These are phyloP conservation scores for Montipora sp. DNA, from an alignment of 64 coral and sea anemone genomes.

Conservation along the genomic window DNA sequence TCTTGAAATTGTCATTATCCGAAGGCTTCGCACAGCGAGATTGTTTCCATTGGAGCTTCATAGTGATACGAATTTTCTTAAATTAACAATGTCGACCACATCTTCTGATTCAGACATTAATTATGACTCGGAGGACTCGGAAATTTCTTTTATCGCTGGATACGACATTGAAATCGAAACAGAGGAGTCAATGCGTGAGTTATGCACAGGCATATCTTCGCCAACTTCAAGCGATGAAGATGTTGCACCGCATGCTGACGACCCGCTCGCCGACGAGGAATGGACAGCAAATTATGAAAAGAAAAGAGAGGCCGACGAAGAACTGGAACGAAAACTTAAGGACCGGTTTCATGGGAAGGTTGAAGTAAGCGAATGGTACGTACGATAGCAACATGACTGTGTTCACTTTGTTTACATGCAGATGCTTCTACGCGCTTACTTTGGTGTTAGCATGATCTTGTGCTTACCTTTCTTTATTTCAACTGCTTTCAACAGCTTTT, in stretches of 20 bases:
- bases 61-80: too few relatives aligned
- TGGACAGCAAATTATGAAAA: not conserved
- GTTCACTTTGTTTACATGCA: too few relatives aligned
- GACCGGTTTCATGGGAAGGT: too few relatives aligned
- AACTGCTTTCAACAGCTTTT: not conserved
- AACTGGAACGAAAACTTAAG: not conserved
- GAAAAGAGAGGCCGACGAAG: not conserved
- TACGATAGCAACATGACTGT: too few relatives aligned
- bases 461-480: not conserved
- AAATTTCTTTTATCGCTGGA: too few relatives aligned
- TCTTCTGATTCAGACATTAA: too few relatives aligned
- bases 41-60: not conserved
- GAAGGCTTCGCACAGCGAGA: not conserved
- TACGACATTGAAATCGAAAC: not conserved
- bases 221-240: not conserved
- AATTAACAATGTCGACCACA: too few relatives aligned
- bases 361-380: too few relatives aligned
- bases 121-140: too few relatives aligned
- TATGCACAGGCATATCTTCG: not conserved
- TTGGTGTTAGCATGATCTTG: not conserved
- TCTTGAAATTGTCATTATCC: not conserved
- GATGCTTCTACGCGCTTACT: too few relatives aligned
- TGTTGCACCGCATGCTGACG: not conserved
- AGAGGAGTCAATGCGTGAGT: not conserved
- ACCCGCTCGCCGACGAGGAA: slow-evolving; percentile 2